phyloP scores from a whole-genome alignment of 2,113 vertebrate genomes.

The Cynopterus brachyotis region DNA sequence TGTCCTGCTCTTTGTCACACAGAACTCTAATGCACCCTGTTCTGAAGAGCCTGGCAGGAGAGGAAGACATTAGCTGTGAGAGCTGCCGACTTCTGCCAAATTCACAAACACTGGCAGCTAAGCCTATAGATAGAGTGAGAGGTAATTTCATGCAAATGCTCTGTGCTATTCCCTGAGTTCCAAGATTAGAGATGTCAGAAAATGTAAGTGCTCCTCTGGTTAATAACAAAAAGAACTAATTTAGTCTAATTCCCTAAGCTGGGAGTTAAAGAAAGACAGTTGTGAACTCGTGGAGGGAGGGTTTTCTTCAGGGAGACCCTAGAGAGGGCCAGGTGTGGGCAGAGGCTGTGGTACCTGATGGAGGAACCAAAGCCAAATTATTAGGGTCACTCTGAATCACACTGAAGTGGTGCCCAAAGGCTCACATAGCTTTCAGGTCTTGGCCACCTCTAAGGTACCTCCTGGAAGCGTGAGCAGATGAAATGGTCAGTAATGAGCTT shows the following conservation, averaged over 20 bases:
- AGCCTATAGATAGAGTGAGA: slow-evolving; percentile 82
- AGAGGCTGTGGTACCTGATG: background rate
- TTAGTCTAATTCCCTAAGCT: slow-evolving; percentile 60
- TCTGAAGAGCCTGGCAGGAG: slow-evolving; percentile 82
- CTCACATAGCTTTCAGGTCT: background rate
- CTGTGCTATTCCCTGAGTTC: slow-evolving; percentile 81
- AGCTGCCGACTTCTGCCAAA: slow-evolving; percentile 82
- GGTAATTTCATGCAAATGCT: slow-evolving; percentile 89
- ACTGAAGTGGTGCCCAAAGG: background rate
- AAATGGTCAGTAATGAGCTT: background rate
- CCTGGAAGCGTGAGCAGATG: background rate
- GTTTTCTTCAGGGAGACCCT: background rate
- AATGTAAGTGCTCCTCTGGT: slow-evolving; percentile 84
- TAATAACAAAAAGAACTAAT: slow-evolving; percentile 84
- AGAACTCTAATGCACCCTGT: slow-evolving; percentile 70
- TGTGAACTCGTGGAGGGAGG: background rate
- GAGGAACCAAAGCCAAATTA: background rate
- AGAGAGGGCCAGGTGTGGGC: background rate
- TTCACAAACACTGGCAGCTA: slow-evolving; percentile 78
- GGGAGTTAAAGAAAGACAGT: background rate
- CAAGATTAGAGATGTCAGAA: slow-evolving; percentile 85
- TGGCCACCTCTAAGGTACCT: background rate
- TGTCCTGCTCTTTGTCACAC: slow-evolving; percentile 71
- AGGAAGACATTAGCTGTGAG: slow-evolving; percentile 79
- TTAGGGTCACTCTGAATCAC: background rate